Conservation (phyloP, 2,888 invertebrate genomes). For the Phlogophora meticulosa region DNA sequence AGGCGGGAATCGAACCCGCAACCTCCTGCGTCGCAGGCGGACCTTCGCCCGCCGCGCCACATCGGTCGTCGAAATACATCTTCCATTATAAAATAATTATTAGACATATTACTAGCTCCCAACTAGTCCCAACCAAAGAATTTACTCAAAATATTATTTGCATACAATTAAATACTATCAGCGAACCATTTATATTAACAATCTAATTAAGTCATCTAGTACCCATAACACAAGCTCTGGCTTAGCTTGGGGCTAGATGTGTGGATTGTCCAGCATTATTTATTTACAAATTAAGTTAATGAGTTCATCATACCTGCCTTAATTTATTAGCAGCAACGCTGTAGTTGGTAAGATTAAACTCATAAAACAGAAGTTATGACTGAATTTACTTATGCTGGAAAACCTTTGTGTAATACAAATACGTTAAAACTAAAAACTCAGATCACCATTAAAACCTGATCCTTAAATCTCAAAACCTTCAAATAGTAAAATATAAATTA, state of each 20-base stretch:
- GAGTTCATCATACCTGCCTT: no score
- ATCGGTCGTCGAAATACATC: no score
- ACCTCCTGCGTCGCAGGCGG: no score
- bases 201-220: slow-evolving; percentile 74
- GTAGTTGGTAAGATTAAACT: slow-evolving; percentile 27
- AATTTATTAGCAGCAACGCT: slow-evolving; percentile 41
- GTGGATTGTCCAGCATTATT: no score
- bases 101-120: no score
- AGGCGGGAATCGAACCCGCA: no score
- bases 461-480: neutral
- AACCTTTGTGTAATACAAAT: slow-evolving; percentile 2
- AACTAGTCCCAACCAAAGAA: neutral
- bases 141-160: slow-evolving; percentile 56
- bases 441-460: neutral
- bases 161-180: slow-evolving; percentile 60
- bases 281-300: no score
- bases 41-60: no score
- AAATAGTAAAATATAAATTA: neutral
- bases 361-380: slow-evolving; percentile 34
- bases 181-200: slow-evolving; percentile 77
- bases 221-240: no score
- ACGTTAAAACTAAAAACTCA: neutral
- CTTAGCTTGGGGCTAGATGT: no score
- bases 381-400: slow-evolving; percentile 1
- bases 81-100: no score